These are phyloP conservation scores for Lepidurus apus DNA, from an alignment of 1,140 invertebrate species.

Conservation along the genomic window DNA sequence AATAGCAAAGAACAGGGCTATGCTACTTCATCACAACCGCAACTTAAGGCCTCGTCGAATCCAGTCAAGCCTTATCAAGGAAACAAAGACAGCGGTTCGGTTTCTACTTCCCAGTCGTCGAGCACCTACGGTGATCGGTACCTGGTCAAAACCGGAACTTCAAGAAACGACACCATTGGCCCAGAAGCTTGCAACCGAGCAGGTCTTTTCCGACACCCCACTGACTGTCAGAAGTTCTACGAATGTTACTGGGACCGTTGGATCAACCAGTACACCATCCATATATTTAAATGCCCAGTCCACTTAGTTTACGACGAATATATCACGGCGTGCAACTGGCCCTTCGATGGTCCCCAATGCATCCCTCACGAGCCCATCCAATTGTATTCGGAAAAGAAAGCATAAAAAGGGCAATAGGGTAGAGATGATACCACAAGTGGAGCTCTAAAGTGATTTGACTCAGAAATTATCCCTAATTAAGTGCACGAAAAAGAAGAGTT, in stretches of 20 bases:
- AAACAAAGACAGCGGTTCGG: background rate
- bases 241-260: slow-evolving; percentile 75
- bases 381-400: slow-evolving; percentile 24
- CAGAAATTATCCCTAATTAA: background rate
- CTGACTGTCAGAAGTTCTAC: slow-evolving; percentile 77
- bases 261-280: slow-evolving; percentile 69
- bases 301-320: slow-evolving; percentile 69
- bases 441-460: background rate
- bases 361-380: slow-evolving; percentile 39
- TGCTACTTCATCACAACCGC: background rate
- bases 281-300: slow-evolving; percentile 73
- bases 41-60: background rate
- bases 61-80: background rate
- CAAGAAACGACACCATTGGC: slow-evolving; percentile 49
- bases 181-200: slow-evolving; percentile 63
- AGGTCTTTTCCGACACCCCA: slow-evolving; percentile 74
- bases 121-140: slow-evolving; percentile 29
- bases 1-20: background rate
- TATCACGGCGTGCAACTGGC: slow-evolving; percentile 74
- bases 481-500: background rate
- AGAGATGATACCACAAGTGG: background rate
- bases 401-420: background rate
- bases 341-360: slow-evolving; percentile 70
- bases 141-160: slow-evolving; percentile 19
- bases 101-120: background rate